Percentiles rank a stretch among this genome's conserved stretches.
phyloP scores from a whole-genome alignment of 2,888 invertebrate species.

The Torymus texanus region DNA sequence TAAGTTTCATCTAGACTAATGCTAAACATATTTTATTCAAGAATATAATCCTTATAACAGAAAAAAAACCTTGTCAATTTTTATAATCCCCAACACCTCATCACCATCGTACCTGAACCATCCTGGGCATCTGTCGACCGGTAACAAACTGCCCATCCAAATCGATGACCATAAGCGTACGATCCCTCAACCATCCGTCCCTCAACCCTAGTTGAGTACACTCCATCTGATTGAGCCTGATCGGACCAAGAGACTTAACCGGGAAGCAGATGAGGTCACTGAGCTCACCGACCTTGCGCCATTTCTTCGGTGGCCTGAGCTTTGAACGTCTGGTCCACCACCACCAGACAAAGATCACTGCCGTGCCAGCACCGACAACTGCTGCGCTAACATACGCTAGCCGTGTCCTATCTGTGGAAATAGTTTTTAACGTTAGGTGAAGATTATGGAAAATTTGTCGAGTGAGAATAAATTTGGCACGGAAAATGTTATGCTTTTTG shows the following conservation, averaged over 20 bases:
- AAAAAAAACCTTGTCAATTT: too few species aligned
- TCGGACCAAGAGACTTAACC: conserved; percentile 79
- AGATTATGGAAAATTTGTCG: background rate
- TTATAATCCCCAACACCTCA: conserved; percentile 44
- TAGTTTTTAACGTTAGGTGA: background rate
- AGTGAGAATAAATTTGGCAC: too few species aligned
- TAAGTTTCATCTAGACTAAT: too few species aligned
- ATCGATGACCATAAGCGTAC: conserved; percentile 79
- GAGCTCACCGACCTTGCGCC: conserved; percentile 79
- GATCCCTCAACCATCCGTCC: conserved; percentile 78
- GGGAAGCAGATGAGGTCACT: conserved; percentile 78
- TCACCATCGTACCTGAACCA: conserved; percentile 74
- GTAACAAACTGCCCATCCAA: conserved; percentile 78
- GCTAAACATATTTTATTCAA: too few species aligned
- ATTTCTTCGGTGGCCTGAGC: conserved; percentile 74
- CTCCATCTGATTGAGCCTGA: conserved; percentile 76
- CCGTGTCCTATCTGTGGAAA: conserved; percentile 55
- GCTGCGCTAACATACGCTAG: conserved; percentile 67
- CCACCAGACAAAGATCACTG: conserved; percentile 66
- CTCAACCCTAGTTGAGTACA: conserved; percentile 78
- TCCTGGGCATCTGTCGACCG: conserved; percentile 77
- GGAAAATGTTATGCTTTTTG: too few species aligned
- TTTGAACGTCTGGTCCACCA: conserved; percentile 62
- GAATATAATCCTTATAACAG: too few species aligned
- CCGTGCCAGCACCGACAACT: conserved; percentile 68